Evolutionary conservation across 2,113 vertebrate genomes (phyloP), one percentile per base, ranked within the genome.

Genomic region (Platichthys stellatus): DNA sequence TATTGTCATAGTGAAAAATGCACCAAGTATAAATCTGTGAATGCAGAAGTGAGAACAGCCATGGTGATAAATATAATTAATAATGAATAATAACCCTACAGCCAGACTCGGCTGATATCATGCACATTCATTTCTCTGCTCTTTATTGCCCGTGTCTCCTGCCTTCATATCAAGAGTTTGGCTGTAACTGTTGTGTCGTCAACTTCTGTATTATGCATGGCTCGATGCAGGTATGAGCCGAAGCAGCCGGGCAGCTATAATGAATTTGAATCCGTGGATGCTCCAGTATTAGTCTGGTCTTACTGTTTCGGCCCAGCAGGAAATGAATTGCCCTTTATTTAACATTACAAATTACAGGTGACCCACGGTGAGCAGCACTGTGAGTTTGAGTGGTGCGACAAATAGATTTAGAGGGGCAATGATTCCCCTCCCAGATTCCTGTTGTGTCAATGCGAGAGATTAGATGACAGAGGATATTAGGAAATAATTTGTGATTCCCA

Each of bases 311-410:
- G 76, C 88, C 87, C 90, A 66, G 88, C 88, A 90, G 92, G 92
- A 93, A 93, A 93, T 94, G 82, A 93, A 93, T 92, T 92, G 92
- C 83, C 92, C 89, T 90, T 93, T 93, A 90, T 91, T 94, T 92
- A 93, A 92, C 92, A 86, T 91, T 90, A 91, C 89, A 91, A 90
- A 94, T 92, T 91, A 92, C 89, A 92, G 89, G 85, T 92, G 89
- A 88, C 88, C 86, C 88, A 77, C 73, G 7, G 88, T 72, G 86
- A 84, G 86, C 82, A 78, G 77, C 69, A 81, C 89, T 78, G 79
- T 58, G 85, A 76, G 85, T 87, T 81, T 81, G 85, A 90, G 87
- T 88, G 89, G 86, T 88, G 86, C 74, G 78, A 92, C 90, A 92
- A 92, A 93, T 89, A 91, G 88, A 91, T 91, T 92, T 90, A 88